These are phyloP conservation scores for Oenanthe oenanthe DNA, from an alignment of 2,113 vertebrate species.

Conservation along the genomic window DNA sequence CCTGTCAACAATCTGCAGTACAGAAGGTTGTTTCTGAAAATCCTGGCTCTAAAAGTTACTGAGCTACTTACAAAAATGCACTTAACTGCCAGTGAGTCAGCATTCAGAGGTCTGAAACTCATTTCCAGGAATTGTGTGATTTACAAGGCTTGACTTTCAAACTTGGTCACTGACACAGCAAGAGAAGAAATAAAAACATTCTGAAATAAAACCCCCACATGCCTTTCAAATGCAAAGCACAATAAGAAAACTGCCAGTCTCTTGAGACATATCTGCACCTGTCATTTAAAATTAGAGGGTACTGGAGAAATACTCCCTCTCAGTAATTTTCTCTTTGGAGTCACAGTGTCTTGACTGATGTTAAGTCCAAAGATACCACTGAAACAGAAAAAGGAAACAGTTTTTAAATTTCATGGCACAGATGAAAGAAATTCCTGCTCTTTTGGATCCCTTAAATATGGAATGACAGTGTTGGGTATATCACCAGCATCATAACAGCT, in stretches of 20 bases:
- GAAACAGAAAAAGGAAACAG: neutral
- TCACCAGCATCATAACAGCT: neutral
- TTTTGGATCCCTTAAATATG: neutral
- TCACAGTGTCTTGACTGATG: neutral
- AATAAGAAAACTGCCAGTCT: neutral
- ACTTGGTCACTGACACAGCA: neutral
- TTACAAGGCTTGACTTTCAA: slow-evolving; percentile 43
- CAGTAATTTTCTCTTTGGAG: neutral
- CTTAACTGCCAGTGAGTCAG: slow-evolving; percentile 60
- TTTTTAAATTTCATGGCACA: neutral
- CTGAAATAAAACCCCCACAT: neutral
- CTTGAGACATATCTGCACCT: neutral
- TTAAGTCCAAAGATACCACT: neutral
- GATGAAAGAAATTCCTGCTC: neutral
- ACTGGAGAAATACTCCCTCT: neutral
- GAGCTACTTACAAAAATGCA: neutral
- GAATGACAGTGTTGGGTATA: neutral
- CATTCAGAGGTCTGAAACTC: slow-evolving; percentile 45
- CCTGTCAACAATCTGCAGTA: slow-evolving; percentile 3
- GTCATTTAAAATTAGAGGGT: neutral
- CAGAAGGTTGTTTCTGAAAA: slow-evolving; percentile 43
- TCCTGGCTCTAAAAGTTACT: slow-evolving; percentile 25
- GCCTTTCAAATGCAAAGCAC: neutral
- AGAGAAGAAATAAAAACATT: neutral
- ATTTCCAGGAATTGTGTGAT: slow-evolving; percentile 62